phyloP scores from a whole-genome alignment of 2,888 invertebrate species.

The Epistrophe eligans region DNA sequence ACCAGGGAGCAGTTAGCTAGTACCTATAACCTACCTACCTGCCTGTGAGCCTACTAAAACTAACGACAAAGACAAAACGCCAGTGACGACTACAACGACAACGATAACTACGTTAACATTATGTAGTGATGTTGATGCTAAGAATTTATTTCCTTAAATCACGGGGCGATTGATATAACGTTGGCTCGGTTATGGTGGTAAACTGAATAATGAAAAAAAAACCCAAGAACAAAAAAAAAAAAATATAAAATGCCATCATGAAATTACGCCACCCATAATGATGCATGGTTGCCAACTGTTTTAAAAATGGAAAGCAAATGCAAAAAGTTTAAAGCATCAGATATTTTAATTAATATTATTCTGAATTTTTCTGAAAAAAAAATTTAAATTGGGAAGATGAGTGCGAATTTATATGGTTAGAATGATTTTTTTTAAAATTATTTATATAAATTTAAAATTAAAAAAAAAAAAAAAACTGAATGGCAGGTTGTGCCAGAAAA shows the following conservation, averaged over 20 bases:
- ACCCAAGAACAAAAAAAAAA: conserved; percentile 20
- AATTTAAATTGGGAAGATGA: no score
- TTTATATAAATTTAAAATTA: no score
- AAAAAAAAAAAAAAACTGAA: no score
- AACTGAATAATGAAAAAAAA: conserved; percentile 58
- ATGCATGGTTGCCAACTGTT: neutral
- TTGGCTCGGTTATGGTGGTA: conserved; percentile 44
- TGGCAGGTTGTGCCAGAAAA: no score
- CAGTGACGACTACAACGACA: neutral
- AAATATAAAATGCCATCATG: conserved; percentile 61
- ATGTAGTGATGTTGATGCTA: conserved; percentile 42
- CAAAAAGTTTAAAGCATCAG: neutral
- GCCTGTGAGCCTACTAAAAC: conserved; percentile 15
- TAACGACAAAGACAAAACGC: conserved; percentile 17
- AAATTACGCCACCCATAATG: neutral
- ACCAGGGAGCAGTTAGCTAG: conserved; percentile 16
- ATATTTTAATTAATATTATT: no score
- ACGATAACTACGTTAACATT: conserved; percentile 17
- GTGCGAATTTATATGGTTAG: no score
- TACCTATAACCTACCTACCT: neutral
- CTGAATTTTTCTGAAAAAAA: no score
- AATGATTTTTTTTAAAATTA: no score
- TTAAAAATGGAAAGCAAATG: neutral
- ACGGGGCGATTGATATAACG: conserved; percentile 49
- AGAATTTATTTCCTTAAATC: conserved; percentile 68